phyloP scores from a whole-genome alignment of 2,797 vertebrate genomes.

The Typhlichthys subterraneus region DNA sequence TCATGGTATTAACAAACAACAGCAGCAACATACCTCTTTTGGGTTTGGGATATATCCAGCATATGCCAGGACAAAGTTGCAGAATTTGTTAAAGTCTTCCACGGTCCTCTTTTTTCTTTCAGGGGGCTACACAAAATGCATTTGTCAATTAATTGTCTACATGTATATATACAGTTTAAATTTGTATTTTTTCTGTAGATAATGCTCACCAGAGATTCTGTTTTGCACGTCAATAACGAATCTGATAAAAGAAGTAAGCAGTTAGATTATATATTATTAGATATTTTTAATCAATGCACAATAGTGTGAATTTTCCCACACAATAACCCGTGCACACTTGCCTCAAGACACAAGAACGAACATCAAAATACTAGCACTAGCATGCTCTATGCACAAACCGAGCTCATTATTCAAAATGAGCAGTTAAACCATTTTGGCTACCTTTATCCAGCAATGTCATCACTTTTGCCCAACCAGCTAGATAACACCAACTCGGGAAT shows the following conservation, averaged over 20 bases:
- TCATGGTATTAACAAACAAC: neutral
- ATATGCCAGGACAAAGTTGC: constrained; percentile 91
- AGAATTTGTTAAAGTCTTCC: constrained; percentile 95
- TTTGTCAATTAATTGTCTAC: constrained; percentile 11
- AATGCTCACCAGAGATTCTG: constrained; percentile 80
- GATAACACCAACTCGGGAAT: too few relatives aligned
- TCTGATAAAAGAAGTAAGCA: constrained; percentile 55
- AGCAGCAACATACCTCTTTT: constrained; percentile 81
- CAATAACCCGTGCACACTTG: constrained; percentile 5
- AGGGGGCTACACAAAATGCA: constrained; percentile 77
- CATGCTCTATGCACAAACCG: neutral
- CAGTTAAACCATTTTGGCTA: too few relatives aligned
- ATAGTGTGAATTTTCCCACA: neutral
- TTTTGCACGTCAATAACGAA: constrained; percentile 84
- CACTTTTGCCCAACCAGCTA: too few relatives aligned
- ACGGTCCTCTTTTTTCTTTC: constrained; percentile 90
- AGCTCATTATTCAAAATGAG: too few relatives aligned
- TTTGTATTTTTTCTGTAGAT: neutral
- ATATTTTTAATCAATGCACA: neutral
- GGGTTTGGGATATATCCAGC: constrained; percentile 90
- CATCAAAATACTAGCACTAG: constrained; percentile 36
- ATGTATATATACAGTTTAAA: neutral
- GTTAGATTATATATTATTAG: neutral
- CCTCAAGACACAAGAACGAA: constrained; percentile 19
- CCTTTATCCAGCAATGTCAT: too few relatives aligned